Evolutionary conservation across 2,797 vertebrate genomes (phyloP).

Genomic region (Sylvia borin): DNA sequence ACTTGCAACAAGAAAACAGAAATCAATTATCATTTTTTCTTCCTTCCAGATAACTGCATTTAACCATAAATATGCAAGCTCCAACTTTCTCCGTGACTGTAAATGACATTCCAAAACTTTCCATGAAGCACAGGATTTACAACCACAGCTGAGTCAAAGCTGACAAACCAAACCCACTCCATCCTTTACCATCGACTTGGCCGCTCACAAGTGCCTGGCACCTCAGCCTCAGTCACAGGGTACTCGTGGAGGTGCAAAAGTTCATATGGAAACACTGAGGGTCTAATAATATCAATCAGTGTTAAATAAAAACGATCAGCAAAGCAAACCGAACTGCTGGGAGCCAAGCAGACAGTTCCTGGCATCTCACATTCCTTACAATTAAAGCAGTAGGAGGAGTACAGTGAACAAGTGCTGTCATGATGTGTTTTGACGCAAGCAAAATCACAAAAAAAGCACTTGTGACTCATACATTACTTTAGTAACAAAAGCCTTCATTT

Average conservation of each 20-base stretch:
- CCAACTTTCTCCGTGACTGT: background rate
- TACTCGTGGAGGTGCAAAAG: background rate
- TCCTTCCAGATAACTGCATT: background rate
- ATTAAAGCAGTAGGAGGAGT: slow-evolving; percentile 11
- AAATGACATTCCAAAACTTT: background rate
- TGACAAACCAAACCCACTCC: background rate
- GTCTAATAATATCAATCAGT: background rate
- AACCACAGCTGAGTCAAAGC: background rate
- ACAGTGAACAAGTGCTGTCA: slow-evolving; percentile 32
- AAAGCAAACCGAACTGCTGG: background rate
- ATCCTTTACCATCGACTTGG: background rate
- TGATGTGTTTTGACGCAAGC: slow-evolving; percentile 43
- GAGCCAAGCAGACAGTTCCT: background rate
- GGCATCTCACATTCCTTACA: slow-evolving; percentile 9
- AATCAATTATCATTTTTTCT: background rate
- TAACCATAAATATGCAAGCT: background rate
- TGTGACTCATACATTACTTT: slow-evolving; percentile 18
- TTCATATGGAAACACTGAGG: background rate
- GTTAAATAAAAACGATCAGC: background rate
- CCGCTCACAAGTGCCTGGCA: background rate
- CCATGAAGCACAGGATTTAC: background rate
- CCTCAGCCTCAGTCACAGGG: background rate
- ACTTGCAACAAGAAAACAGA: slow-evolving; percentile 1
- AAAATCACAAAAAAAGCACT: slow-evolving; percentile 30
- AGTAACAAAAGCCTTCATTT: slow-evolving; percentile 28